A percentile compares a stretch with the other conserved stretches of the same genome.
These are phyloP conservation scores for Quadriops clusia DNA, from an alignment of 2,888 invertebrate species.

Conservation along the genomic window DNA sequence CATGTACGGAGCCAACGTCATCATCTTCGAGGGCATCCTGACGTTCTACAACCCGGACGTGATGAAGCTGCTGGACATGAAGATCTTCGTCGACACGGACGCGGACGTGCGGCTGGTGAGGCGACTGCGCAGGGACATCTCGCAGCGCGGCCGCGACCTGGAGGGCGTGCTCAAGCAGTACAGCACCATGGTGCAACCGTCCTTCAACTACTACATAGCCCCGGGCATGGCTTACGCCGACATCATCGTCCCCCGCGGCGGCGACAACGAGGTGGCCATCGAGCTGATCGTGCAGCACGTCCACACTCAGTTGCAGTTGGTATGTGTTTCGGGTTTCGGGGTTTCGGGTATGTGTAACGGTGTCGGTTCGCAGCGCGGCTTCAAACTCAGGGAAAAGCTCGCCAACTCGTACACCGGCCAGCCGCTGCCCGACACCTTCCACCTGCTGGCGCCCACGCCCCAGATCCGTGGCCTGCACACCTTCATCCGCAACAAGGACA, in stretches of 20 bases:
- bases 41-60: slow-evolving; percentile 84
- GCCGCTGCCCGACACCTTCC: slow-evolving; percentile 77
- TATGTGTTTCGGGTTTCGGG: slow-evolving; percentile 36
- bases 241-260: slow-evolving; percentile 95
- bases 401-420: slow-evolving; percentile 70
- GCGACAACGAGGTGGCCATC: slow-evolving; percentile 94
- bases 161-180: slow-evolving; percentile 95
- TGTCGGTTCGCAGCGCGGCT: slow-evolving; percentile 61
- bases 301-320: slow-evolving; percentile 87
- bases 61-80: slow-evolving; percentile 86
- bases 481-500: slow-evolving; percentile 90
- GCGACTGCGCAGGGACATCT: slow-evolving; percentile 76
- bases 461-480: slow-evolving; percentile 89
- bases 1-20: slow-evolving; percentile 99
- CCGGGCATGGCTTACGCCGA: slow-evolving; percentile 91
- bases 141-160: slow-evolving; percentile 84
- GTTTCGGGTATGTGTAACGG: neutral
- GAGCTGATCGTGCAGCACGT: slow-evolving; percentile 96
- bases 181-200: slow-evolving; percentile 92
- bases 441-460: slow-evolving; percentile 75
- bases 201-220: slow-evolving; percentile 95
- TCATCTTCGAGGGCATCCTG: slow-evolving; percentile 97
- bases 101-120: slow-evolving; percentile 90
- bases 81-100: slow-evolving; percentile 98
- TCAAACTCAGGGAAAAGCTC: slow-evolving; percentile 82